Base-by-base conservation (phyloP, 2,113 vertebrate species). In the Triplophysa tibetana region DNA sequence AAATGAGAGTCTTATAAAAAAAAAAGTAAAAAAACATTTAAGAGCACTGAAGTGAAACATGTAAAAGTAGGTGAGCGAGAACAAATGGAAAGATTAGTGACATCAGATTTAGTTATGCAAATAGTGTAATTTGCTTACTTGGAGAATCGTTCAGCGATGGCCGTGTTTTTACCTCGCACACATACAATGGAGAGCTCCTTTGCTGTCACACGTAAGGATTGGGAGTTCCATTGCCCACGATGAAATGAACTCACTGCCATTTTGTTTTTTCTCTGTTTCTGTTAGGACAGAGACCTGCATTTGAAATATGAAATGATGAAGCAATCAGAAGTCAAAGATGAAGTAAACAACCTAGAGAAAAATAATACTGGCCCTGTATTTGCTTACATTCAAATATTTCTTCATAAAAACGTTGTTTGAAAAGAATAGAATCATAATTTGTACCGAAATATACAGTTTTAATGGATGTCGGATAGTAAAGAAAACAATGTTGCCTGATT, bases 101-200 rank as follows among this genome's bases (percentile, higher is more conserved):
- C 16, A 54, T 33, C 23, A 62, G 38, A 21, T 43, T 74, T 11
- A 74, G 70, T 61, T 56, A 63, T 24, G n/a, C 48, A 24, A 67
- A 29, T 43, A 12, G 1, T 43, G 17, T 12, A 14, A 64, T 45
- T 65, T 62, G 92, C 94, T 92, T 91, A 99, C 97, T 93, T 98
- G 85, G 95, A 96, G 89, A 99, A 98, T 79, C 95, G 93, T 79
- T 99, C 95, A 0, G 90, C 88, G 0, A 98, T 96, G 83, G 95
- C 92, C 0, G 91, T 94, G n/a, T 93, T 95, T 82, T 95, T 96
- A 1, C 93, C 96, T 66, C 88, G 92, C 45, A 88, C 14, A 65
- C 94, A 94, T 77, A 97, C 93, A 2, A 98, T 93, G 63, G 97
- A 97, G 85, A 98, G 89, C 89, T 99, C 97, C 80, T 93, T 97